Conservation (phyloP, 2,888 invertebrate species). For the Ornithoptera alexandrae region DNA sequence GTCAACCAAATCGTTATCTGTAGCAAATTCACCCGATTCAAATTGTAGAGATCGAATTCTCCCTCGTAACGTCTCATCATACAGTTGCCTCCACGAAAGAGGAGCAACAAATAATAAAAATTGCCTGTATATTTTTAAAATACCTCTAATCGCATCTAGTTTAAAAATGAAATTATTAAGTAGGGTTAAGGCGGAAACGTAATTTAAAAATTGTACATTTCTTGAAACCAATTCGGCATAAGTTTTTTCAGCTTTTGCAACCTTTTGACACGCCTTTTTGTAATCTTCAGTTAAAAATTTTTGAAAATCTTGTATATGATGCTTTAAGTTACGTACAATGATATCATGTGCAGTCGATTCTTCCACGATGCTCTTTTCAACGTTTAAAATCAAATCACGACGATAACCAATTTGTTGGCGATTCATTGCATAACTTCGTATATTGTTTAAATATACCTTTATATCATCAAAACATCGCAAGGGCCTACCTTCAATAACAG, state of each 20-base stretch:
- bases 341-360: conserved; percentile 56
- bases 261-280: conserved; percentile 63
- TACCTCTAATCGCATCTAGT: conserved; percentile 63
- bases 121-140: conserved; percentile 65
- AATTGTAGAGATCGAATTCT: conserved; percentile 64
- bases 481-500: conserved; percentile 81
- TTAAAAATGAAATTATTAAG: conserved; percentile 69
- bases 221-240: conserved; percentile 55
- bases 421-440: conserved; percentile 71
- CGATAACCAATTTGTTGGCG: conserved; percentile 74
- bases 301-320: conserved; percentile 69
- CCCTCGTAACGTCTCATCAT: conserved; percentile 60
- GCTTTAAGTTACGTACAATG: conserved; percentile 57
- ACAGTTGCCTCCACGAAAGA: conserved; percentile 63
- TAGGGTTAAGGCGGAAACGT: conserved; percentile 57
- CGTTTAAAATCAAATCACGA: conserved; percentile 63
- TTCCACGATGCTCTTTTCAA: conserved; percentile 57
- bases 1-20: conserved; percentile 67
- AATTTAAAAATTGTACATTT: conserved; percentile 60
- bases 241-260: conserved; percentile 58
- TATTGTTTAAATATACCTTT: conserved; percentile 78
- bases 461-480: conserved; percentile 80
- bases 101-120: conserved; percentile 70
- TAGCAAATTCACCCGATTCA: conserved; percentile 61
- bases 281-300: conserved; percentile 72